Evolutionary conservation across 2,797 vertebrate species (phyloP).

Genomic region (Paedocypris micromegethes): DNA sequence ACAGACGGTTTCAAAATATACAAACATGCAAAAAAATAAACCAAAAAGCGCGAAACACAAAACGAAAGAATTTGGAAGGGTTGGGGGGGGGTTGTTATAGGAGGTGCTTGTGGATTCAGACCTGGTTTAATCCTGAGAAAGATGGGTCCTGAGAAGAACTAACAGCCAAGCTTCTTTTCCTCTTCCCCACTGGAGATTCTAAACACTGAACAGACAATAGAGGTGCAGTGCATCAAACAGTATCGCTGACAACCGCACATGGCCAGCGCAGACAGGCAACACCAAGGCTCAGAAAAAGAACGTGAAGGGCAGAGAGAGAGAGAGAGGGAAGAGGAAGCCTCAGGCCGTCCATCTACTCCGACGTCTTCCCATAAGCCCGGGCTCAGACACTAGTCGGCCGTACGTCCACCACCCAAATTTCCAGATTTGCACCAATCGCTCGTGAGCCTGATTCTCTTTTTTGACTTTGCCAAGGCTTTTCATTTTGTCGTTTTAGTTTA

Average conservation of each 20-base stretch:
- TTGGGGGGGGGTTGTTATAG: slow-evolving; percentile 70
- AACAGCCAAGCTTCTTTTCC: slow-evolving; percentile 99
- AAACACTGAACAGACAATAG: slow-evolving; percentile 99
- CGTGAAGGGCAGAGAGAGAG: slow-evolving; percentile 55
- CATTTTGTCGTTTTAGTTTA: slow-evolving; percentile 37
- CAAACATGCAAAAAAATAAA: slow-evolving; percentile 36
- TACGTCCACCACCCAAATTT: slow-evolving; percentile 7
- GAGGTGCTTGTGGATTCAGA: slow-evolving; percentile 95
- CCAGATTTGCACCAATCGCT: slow-evolving; percentile 30
- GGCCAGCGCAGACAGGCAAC: slow-evolving; percentile 95
- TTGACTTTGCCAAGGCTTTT: slow-evolving; percentile 43
- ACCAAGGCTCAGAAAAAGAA: slow-evolving; percentile 87
- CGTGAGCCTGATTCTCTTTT: slow-evolving; percentile 46
- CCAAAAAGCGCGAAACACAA: slow-evolving; percentile 56
- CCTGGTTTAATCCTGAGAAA: slow-evolving; percentile 99
- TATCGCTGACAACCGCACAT: slow-evolving; percentile 89
- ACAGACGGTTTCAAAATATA: slow-evolving; percentile 7
- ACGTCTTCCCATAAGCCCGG: slow-evolving; percentile 22
- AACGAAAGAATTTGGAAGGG: slow-evolving; percentile 66
- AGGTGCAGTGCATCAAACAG: slow-evolving; percentile 99
- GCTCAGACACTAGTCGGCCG: slow-evolving; percentile 26
- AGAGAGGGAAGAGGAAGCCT: slow-evolving; percentile 59
- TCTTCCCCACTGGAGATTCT: slow-evolving; percentile 99
- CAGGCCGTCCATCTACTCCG: slow-evolving; percentile 47
- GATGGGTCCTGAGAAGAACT: slow-evolving; percentile 99